Evolutionary conservation across 2,888 invertebrate species (phyloP).

Genomic region (Lasiommata megera): DNA sequence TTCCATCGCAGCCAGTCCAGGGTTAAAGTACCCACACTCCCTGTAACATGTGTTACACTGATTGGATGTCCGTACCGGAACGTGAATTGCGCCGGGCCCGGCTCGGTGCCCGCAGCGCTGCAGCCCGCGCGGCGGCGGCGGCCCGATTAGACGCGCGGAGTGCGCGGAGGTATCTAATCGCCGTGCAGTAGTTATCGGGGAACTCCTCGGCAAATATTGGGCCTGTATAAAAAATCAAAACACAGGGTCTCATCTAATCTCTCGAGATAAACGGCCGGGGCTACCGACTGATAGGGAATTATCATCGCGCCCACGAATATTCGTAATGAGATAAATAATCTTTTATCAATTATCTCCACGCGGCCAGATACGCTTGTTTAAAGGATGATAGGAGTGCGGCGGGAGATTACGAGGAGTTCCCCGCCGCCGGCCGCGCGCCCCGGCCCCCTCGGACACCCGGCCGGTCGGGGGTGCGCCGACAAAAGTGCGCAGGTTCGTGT

Average conservation of each 20-base stretch:
- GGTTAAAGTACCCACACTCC: no score
- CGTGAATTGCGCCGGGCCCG: no score
- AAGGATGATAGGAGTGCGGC: constrained; percentile 74
- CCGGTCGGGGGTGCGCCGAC: neutral
- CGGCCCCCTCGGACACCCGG: constrained; percentile 28
- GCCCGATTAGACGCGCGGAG: constrained; percentile 41
- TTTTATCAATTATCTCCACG: constrained; percentile 80
- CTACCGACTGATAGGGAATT: constrained; percentile 80
- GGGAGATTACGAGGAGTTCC: constrained; percentile 70
- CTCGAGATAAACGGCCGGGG: constrained; percentile 75
- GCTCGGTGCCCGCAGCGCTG: no score
- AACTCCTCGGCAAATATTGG: constrained; percentile 80
- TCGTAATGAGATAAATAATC: constrained; percentile 81
- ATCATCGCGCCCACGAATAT: constrained; percentile 77
- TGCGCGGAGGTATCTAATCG: constrained; percentile 69
- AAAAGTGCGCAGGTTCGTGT: no score
- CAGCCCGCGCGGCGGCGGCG: no score
- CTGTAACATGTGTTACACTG: no score
- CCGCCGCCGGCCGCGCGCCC: constrained; percentile 46
- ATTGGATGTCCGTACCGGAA: no score
- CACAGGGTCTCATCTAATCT: constrained; percentile 81
- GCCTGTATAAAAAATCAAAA: constrained; percentile 76
- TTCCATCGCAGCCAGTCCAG: no score
- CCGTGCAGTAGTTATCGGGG: constrained; percentile 66
- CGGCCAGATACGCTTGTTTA: constrained; percentile 76